Evolutionary conservation across 2,888 invertebrate species (phyloP).

Genomic region (Trachelus troglodyta): DNA sequence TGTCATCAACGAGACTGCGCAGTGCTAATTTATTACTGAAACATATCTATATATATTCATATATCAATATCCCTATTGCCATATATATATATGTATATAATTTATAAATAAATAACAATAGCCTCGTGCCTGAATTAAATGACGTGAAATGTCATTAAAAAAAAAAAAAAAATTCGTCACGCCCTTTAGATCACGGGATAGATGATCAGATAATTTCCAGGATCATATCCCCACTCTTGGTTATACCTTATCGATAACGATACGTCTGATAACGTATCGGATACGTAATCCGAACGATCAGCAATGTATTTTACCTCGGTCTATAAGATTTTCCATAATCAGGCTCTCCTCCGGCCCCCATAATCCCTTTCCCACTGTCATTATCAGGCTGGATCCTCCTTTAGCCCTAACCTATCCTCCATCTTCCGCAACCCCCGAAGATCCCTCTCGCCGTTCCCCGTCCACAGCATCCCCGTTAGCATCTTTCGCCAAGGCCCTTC

Average conservation of each 20-base stretch:
- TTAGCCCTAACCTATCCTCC: constrained; percentile 7
- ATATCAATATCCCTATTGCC: too few relatives aligned
- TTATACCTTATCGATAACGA: not conserved
- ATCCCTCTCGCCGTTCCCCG: constrained; percentile 3
- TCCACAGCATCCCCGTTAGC: constrained; percentile 9
- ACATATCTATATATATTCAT: too few relatives aligned
- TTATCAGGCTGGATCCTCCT: constrained; percentile 36
- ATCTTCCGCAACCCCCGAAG: constrained; percentile 7
- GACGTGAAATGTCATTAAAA: not conserved
- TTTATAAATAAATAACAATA: too few relatives aligned
- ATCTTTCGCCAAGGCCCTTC: constrained; percentile 20
- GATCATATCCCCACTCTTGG: not conserved
- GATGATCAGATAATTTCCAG: not conserved
- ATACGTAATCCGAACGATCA: too few relatives aligned
- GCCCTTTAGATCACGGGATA: too few relatives aligned
- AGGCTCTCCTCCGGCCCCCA: constrained; percentile 36
- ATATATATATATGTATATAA: too few relatives aligned
- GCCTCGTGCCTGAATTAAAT: not conserved
- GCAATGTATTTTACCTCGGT: too few relatives aligned
- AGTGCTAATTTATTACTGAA: too few relatives aligned
- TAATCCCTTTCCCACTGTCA: constrained; percentile 29
- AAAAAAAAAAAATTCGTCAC: too few relatives aligned
- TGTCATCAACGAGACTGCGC: too few relatives aligned
- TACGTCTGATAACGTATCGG: not conserved
- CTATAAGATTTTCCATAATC: constrained; percentile 43